These are phyloP conservation scores for Helogale parvula DNA, from an alignment of 2,113 vertebrate species.

Conservation along the genomic window DNA sequence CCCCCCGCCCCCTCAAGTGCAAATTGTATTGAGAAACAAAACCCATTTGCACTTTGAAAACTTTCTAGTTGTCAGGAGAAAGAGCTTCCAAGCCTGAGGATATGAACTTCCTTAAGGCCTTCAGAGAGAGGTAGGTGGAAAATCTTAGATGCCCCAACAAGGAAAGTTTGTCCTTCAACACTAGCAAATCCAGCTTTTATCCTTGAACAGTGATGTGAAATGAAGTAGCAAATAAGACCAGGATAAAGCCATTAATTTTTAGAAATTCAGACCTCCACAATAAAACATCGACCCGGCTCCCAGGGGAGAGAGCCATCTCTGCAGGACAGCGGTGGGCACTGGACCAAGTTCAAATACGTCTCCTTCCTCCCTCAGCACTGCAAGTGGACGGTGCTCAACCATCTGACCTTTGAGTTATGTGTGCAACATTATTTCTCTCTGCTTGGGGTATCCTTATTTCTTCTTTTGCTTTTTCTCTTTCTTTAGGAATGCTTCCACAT, in stretches of 20 bases:
- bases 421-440: not conserved
- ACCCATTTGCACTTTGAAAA: not conserved
- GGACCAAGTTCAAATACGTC: not conserved
- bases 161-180: not conserved
- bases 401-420: not conserved
- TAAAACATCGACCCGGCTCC: not conserved
- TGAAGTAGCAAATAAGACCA: not conserved
- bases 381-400: not conserved
- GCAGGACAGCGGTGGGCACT: not conserved
- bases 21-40: constrained; percentile 45
- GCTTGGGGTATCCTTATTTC: not conserved
- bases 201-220: not conserved
- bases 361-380: not conserved
- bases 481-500: not conserved
- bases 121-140: not conserved
- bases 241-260: constrained; percentile 17
- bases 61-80: not conserved
- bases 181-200: not conserved
- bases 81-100: not conserved
- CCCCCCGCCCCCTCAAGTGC: not conserved
- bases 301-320: not conserved
- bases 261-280: not conserved
- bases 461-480: not conserved
- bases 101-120: not conserved
- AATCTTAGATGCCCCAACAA: not conserved